phyloP scores from a whole-genome alignment of 2,113 vertebrate genomes.

The Cottus gobio region DNA sequence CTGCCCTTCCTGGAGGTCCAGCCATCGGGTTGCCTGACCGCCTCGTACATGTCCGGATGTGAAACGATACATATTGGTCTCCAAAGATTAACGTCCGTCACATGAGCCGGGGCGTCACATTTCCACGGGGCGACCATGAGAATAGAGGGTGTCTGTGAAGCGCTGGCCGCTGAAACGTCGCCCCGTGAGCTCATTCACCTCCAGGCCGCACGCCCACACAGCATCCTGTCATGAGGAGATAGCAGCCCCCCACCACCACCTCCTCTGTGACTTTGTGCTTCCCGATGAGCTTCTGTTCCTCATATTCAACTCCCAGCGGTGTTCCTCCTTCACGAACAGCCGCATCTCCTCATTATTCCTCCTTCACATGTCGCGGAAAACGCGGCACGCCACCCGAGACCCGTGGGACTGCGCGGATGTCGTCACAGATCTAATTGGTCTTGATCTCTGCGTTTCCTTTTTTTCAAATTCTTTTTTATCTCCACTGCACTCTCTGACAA shows the following conservation, averaged over 20 bases:
- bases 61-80: conserved; percentile 3
- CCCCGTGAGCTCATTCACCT: conserved; percentile 36
- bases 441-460: conserved; percentile 25
- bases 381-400: background rate
- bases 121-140: conserved; percentile 9
- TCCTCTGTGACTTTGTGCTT: conserved; percentile 58
- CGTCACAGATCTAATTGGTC: conserved; percentile 22
- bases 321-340: background rate
- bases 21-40: background rate
- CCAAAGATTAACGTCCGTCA: conserved; percentile 37
- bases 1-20: background rate
- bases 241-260: conserved; percentile 35
- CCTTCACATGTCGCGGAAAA: conserved; percentile 10
- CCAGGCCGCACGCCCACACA: conserved; percentile 6
- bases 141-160: conserved; percentile 34
- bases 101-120: background rate
- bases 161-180: conserved; percentile 16
- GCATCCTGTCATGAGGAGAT: conserved; percentile 50
- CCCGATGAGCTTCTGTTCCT: conserved; percentile 41
- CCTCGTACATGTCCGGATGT: conserved; percentile 7
- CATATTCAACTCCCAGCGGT: conserved; percentile 29
- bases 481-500: conserved; percentile 2
- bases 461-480: background rate
- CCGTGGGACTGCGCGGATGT: conserved; percentile 9
- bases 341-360: conserved; percentile 33